Evolutionary conservation across 2,113 vertebrate species (phyloP), one percentile per base, ranked within the genome.

Genomic region (Tetraodon nigroviridis): DNA sequence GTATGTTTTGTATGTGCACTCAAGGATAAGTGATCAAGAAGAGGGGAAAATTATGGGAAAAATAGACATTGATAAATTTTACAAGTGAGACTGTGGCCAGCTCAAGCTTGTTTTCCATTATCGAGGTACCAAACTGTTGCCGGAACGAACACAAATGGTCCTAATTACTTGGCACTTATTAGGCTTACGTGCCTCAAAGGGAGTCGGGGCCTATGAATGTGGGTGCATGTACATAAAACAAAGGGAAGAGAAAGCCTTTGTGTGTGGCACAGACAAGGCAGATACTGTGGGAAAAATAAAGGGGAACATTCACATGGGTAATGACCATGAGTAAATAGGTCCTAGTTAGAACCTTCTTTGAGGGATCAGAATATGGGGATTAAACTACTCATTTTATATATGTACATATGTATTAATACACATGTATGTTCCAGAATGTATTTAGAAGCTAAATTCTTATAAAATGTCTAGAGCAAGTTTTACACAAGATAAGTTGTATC

Each of bases 91-190:
- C 69, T 48, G 32, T 3, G 49, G 65, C 83, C 61, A 41, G 83
- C 65, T 71, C 67, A 65, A 24, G 71, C 87, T 84, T 76, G 87
- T 84, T 86, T 84, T 75, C 68, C 61, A 88, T 87, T 84, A 87
- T 76, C 82, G 65, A 72, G 71, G 58, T 74, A 80, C 63, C 75
- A 62, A 62, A 76, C 67, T 58, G 65, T 59, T 81, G 68, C 6
- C 58, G 76, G 76, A 80, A 61, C 75, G 76, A 82, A 81, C 79
- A 80, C 81, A 87, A 85, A 79, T 76, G 57, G 64, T 49, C 68
- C 78, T 87, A 87, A 86, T 87, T 75, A 74, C 76, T 84, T 87
- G 83, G 85, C 85, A 75, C 75, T 41, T 64, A 67, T 54, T 44
- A 58, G 51, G 55, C 5, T 22, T 73, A 73, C 41, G 68, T 71